Conservation (phyloP, 2,797 vertebrate genomes). For the Silurus lanzhouensis region DNA sequence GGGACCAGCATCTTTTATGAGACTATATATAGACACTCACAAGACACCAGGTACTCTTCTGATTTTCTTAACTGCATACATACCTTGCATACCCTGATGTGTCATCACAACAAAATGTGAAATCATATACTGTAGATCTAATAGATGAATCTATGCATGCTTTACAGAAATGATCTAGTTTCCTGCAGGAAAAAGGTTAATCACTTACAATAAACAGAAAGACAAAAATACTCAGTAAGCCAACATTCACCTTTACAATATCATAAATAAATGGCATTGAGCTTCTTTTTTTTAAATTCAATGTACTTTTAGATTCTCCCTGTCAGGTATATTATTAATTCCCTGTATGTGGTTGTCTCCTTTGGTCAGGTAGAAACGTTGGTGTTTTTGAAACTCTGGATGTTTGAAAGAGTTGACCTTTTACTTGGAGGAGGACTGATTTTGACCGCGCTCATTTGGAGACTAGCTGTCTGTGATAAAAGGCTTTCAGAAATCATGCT, state of each 20-base stretch:
- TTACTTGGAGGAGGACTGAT: background rate
- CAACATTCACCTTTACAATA: background rate
- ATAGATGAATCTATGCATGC: background rate
- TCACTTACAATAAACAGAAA: background rate
- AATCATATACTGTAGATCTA: background rate
- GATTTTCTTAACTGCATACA: background rate
- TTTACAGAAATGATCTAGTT: background rate
- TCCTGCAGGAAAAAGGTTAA: background rate
- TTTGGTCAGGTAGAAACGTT: background rate
- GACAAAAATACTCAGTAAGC: background rate
- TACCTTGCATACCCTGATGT: background rate
- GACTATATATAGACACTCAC: background rate
- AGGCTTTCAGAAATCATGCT: background rate
- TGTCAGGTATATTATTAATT: slow-evolving; percentile 1
- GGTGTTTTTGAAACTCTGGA: background rate
- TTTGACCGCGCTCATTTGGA: background rate
- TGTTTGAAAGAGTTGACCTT: background rate
- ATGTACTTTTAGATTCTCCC: background rate
- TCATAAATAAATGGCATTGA: background rate
- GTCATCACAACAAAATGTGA: background rate
- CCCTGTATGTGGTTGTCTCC: background rate
- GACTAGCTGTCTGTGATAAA: background rate
- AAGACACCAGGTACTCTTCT: background rate
- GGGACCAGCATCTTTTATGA: background rate
- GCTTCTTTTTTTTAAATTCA: background rate